Percentiles rank a stretch among this genome's conserved stretches.
These are phyloP conservation scores for Eilema depressum DNA, from an alignment of 2,888 invertebrate species.

Conservation along the genomic window DNA sequence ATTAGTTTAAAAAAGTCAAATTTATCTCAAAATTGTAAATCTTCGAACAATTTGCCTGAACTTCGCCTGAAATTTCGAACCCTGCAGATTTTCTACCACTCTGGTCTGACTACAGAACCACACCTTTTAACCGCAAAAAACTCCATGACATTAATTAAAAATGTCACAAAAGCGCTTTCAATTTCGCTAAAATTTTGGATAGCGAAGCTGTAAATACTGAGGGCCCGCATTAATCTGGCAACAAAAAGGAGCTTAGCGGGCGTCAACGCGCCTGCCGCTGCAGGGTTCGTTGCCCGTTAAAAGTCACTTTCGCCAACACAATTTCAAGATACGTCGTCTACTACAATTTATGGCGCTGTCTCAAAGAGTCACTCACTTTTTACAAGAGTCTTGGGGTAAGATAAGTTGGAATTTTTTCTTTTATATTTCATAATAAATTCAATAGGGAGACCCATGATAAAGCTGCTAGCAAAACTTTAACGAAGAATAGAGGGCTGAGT, in stretches of 20 bases:
- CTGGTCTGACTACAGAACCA: not conserved
- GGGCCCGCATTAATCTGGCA: constrained; percentile 66
- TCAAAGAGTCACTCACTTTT: constrained; percentile 57
- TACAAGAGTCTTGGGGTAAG: constrained; percentile 43
- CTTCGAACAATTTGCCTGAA: no score
- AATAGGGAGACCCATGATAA: constrained; percentile 30
- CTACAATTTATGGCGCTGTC: constrained; percentile 51
- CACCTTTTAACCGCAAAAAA: constrained; percentile 4
- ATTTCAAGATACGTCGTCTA: constrained; percentile 60
- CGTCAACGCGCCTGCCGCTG: constrained; percentile 63
- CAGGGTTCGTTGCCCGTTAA: constrained; percentile 67
- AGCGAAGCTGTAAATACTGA: constrained; percentile 31
- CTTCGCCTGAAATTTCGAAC: no score
- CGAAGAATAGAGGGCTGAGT: constrained; percentile 50
- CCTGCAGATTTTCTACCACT: not conserved
- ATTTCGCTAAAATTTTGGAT: constrained; percentile 27
- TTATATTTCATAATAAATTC: constrained; percentile 61
- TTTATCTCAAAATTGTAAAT: not conserved
- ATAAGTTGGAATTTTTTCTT: constrained; percentile 40
- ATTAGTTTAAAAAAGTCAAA: no score
- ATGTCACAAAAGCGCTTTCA: constrained; percentile 19
- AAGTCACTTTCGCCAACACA: constrained; percentile 72
- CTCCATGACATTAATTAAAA: constrained; percentile 28
- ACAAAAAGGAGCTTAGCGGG: constrained; percentile 72
- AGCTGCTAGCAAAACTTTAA: constrained; percentile 57